These are phyloP conservation scores for Acropora tenuis DNA, from an alignment of 64 coral and sea anemone genomes.

Conservation along the genomic window DNA sequence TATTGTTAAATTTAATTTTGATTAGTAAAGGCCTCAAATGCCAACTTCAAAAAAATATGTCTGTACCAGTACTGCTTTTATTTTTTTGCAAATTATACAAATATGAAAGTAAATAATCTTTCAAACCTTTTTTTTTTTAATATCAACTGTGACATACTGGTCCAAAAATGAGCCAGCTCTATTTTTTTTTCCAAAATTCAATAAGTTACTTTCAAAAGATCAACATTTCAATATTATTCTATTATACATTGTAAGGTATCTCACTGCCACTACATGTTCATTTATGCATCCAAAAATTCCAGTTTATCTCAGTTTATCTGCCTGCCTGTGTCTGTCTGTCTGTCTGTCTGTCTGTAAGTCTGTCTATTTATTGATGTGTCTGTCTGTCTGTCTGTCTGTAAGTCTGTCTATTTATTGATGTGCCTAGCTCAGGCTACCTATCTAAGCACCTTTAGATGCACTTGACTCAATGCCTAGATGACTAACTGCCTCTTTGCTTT, in stretches of 20 bases:
- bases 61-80: not conserved
- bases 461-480: not conserved
- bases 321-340: not conserved
- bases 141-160: not conserved
- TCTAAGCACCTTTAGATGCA: not conserved
- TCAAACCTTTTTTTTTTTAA: not conserved
- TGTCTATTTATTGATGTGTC: too few relatives aligned
- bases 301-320: not conserved
- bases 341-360: too few relatives aligned
- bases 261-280: not conserved
- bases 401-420: not conserved
- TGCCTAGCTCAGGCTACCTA: not conserved
- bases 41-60: not conserved
- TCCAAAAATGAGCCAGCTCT: not conserved
- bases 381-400: too few relatives aligned
- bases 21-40: not conserved
- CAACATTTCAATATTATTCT: not conserved
- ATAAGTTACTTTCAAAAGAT: not conserved
- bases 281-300: not conserved
- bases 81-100: not conserved
- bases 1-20: not conserved
- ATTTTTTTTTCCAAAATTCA: not conserved
- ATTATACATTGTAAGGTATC: not conserved
- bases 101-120: not conserved
- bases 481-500: not conserved